These are phyloP conservation scores for Piprites chloris DNA, from an alignment of 2,113 vertebrate genomes.

Conservation along the genomic window DNA sequence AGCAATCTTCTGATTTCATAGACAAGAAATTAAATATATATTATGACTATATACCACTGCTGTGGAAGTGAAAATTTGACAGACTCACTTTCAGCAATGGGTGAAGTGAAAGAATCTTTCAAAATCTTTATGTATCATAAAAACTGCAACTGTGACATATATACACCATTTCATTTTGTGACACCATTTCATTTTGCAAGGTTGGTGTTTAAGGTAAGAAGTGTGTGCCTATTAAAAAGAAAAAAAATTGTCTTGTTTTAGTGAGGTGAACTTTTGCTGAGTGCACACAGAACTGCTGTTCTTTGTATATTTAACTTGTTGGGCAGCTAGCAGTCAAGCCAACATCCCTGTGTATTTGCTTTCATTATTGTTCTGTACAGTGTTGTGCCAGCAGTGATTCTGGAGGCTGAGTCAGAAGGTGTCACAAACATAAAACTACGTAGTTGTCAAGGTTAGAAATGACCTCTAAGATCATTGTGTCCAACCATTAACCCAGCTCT, in stretches of 20 bases:
- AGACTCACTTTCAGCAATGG: neutral
- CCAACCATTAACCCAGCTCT: too few relatives aligned
- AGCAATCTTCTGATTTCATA: neutral
- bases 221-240: neutral
- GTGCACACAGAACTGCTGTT: neutral
- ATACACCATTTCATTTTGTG: neutral
- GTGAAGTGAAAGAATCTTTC: neutral
- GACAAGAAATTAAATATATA: neutral
- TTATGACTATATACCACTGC: neutral
- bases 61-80: neutral
- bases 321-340: neutral
- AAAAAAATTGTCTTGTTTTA: neutral
- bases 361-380: constrained; percentile 32
- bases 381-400: constrained; percentile 25
- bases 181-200: neutral
- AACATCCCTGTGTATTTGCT: neutral
- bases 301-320: constrained; percentile 22
- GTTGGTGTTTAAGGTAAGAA: neutral
- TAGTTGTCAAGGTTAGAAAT: neutral
- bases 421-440: neutral
- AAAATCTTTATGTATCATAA: neutral
- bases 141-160: neutral
- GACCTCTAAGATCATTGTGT: neutral
- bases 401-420: constrained; percentile 48
- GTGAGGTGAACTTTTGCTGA: neutral